Evolutionary conservation across 2,113 vertebrate genomes (phyloP).

Genomic region (Peromyscus polionotus): DNA sequence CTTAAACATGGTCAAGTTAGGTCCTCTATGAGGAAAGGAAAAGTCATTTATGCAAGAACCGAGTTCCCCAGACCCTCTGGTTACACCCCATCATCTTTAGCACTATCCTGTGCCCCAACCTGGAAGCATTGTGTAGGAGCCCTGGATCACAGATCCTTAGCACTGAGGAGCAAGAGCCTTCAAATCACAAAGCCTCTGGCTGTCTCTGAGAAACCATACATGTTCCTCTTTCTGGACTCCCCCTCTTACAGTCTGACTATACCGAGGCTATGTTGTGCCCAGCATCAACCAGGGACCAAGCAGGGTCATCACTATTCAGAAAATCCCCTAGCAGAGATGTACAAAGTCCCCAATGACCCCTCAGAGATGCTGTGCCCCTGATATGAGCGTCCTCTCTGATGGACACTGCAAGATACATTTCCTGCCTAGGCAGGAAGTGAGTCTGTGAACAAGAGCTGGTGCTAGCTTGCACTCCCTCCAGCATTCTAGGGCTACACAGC

Average conservation of each 20-base stretch:
- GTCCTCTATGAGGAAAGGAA: not conserved
- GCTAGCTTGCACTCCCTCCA: not conserved
- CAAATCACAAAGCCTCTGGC: not conserved
- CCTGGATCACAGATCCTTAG: not conserved
- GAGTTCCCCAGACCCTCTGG: not conserved
- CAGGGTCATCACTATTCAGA: not conserved
- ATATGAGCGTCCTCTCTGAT: not conserved
- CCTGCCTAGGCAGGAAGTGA: not conserved
- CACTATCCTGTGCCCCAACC: fast-evolving
- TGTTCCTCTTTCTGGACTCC: not conserved
- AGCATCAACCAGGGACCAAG: not conserved
- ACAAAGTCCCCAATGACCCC: not conserved
- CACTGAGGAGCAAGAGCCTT: not conserved
- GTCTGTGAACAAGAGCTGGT: not conserved
- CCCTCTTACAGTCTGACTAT: not conserved
- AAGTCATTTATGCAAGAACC: not conserved
- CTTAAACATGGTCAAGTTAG: not conserved
- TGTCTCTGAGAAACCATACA: not conserved
- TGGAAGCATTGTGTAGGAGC: not conserved
- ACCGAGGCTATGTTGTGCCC: not conserved
- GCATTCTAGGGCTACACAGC: not conserved
- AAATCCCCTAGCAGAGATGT: not conserved
- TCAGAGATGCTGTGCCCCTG: not conserved
- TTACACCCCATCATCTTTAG: fast-evolving
- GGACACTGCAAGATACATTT: not conserved